These are phyloP conservation scores for Anoura caudifer DNA, from an alignment of 2,113 vertebrate genomes.

Conservation along the genomic window DNA sequence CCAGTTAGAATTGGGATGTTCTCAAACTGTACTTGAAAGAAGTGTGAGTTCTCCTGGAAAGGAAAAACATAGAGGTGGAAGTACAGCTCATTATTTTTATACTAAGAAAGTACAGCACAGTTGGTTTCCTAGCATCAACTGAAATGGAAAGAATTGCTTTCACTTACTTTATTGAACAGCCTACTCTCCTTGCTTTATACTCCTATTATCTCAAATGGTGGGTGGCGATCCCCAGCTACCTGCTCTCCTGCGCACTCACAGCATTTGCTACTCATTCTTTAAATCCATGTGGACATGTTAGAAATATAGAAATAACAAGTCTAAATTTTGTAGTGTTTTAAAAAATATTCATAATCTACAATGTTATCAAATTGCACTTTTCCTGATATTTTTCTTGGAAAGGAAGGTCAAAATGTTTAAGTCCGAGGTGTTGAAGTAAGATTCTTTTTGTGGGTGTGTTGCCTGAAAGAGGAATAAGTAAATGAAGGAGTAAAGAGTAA, in stretches of 20 bases:
- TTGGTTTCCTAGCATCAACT: conserved; percentile 1
- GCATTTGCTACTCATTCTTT: neutral
- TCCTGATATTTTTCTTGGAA: neutral
- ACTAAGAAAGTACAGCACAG: neutral
- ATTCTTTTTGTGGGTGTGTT: neutral
- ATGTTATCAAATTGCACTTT: neutral
- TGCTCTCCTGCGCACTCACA: neutral
- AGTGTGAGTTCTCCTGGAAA: neutral
- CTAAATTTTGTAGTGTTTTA: neutral
- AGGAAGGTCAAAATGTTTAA: neutral
- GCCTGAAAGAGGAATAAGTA: neutral
- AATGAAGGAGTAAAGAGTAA: neutral
- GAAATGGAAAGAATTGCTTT: conserved; percentile 22
- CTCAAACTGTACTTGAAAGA: neutral
- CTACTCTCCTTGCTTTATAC: neutral
- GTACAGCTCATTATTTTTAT: conserved; percentile 15
- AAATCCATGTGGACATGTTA: neutral
- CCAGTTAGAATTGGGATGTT: neutral
- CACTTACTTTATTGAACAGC: neutral
- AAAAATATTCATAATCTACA: neutral
- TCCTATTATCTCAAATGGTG: neutral
- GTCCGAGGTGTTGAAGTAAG: neutral
- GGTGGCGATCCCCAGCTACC: neutral
- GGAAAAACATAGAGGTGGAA: neutral
- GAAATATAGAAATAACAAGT: neutral